These are phyloP conservation scores for Bufo gargarizans DNA, from an alignment of 2,113 vertebrate genomes.

Conservation along the genomic window DNA sequence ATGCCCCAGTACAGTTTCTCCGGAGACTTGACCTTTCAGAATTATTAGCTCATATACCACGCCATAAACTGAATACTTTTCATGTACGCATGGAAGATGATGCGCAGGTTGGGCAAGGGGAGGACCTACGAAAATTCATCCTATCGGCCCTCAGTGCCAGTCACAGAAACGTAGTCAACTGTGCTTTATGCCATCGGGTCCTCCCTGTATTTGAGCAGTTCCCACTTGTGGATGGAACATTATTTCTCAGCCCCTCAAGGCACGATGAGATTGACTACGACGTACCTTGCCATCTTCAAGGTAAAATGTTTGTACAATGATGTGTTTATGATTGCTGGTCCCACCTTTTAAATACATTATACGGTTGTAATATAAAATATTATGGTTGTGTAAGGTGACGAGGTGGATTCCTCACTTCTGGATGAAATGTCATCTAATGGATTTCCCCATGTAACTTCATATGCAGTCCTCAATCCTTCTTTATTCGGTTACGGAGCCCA, in stretches of 20 bases:
- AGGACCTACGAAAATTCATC: slow-evolving; percentile 97
- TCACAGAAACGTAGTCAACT: slow-evolving; percentile 95
- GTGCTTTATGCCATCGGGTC: slow-evolving; percentile 90
- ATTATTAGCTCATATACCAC: slow-evolving; percentile 91
- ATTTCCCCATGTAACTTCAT: too few relatives aligned
- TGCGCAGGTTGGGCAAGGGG: slow-evolving; percentile 94
- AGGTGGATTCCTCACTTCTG: not conserved
- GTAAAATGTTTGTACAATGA: slow-evolving; percentile 71
- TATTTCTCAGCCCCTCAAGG: slow-evolving; percentile 95
- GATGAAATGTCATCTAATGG: not conserved
- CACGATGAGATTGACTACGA: slow-evolving; percentile 98
- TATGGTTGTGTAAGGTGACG: not conserved
- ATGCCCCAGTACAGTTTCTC: slow-evolving; percentile 90
- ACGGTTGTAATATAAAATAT: not conserved
- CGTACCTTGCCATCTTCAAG: slow-evolving; percentile 98
- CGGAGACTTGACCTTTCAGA: slow-evolving; percentile 94
- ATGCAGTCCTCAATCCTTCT: too few relatives aligned
- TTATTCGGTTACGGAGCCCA: too few relatives aligned
- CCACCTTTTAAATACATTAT: too few relatives aligned
- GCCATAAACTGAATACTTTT: slow-evolving; percentile 97
- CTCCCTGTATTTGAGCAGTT: slow-evolving; percentile 98
- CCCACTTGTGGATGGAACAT: slow-evolving; percentile 94
- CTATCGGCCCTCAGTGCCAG: slow-evolving; percentile 95
- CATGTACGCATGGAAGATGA: slow-evolving; percentile 98
- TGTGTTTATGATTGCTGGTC: not conserved